Evolutionary conservation across 1,140 invertebrate genomes (phyloP), one percentile per base, ranked within the genome.

Genomic region (Saccostrea echinata): DNA sequence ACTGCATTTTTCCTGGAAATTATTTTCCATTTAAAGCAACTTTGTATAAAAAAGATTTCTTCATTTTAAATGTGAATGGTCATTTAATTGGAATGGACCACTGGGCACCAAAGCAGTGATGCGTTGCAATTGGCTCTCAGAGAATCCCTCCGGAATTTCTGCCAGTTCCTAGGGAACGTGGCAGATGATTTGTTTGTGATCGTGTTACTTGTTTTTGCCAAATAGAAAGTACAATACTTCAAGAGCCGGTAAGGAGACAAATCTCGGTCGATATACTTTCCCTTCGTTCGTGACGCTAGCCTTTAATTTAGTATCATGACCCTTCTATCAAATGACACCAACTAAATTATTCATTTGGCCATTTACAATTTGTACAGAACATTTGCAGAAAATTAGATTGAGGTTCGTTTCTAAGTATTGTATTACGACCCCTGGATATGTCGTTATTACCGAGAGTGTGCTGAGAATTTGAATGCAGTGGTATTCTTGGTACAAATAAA

Each of bases 361-460:
- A 33, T 76, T 76, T 76, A 76, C 27, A 76, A 76, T 76, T 76
- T 76, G 68, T 76, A 76, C 27, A 9, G 13, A 33, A 76, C 68
- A 76, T 76, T 76, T 33, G 68, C 68, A 76, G 68, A 30, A 76
- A 76, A 76, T 76, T 76, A 76, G 68, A 76, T 76, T 76, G 30
- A 33, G 68, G 30, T 30, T 76, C 30, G 68, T 13, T 76, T 76
- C 68, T 27, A 76, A 16, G 13, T 27, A 16, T 76, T 21, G 55
- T 21, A 61, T 61, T 61, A n/a, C n/a, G 55, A 61, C 2, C 68
- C 68, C 68, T 30, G 30, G 27, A 76, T 24, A 6, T 30, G 27
- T n/a, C 11, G 12, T 71, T 30, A 30, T 24, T 30, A 27, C 27
- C 27, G 68, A 33, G 68, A 76, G 9, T 76, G 68, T 76, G 68